Conservation (phyloP, 2,797 vertebrate species). For the Acrossocheilus wenchowensis region DNA sequence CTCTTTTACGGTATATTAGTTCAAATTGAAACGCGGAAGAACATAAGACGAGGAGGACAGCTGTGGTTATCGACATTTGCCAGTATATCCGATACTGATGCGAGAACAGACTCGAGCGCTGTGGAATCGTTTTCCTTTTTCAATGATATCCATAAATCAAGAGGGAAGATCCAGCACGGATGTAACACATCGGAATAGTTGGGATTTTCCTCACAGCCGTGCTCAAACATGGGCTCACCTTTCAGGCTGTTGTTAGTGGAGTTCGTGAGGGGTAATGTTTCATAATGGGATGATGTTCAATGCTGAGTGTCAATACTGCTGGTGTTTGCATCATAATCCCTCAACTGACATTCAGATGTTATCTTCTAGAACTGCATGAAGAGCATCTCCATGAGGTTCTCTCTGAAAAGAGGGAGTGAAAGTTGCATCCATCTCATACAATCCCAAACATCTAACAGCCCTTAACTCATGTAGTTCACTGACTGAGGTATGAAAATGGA, state of each 20-base stretch:
- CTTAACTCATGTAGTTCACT: constrained; percentile 5
- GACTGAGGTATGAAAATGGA: constrained; percentile 81
- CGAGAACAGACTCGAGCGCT: background rate
- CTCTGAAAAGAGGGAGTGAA: constrained; percentile 32
- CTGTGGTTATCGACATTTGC: background rate
- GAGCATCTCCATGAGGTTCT: constrained; percentile 36
- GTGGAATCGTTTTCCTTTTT: background rate
- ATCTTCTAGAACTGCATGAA: background rate
- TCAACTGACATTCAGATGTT: background rate
- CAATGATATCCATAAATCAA: background rate
- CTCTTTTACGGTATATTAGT: constrained; percentile 4
- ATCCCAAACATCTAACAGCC: constrained; percentile 14
- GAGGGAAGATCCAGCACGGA: constrained; percentile 10
- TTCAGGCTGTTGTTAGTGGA: background rate
- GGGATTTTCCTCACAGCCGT: background rate
- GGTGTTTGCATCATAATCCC: background rate
- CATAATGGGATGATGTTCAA: constrained; percentile 8
- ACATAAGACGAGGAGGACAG: background rate
- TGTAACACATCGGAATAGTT: background rate
- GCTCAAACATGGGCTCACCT: background rate
- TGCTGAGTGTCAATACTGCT: background rate
- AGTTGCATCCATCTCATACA: constrained; percentile 28
- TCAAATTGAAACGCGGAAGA: constrained; percentile 3
- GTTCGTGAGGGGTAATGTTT: background rate
- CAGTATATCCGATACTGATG: background rate